Evolutionary conservation across 2,797 vertebrate genomes (phyloP), one percentile per base, ranked within the genome.

Genomic region (Poeciliopsis gracilis): DNA sequence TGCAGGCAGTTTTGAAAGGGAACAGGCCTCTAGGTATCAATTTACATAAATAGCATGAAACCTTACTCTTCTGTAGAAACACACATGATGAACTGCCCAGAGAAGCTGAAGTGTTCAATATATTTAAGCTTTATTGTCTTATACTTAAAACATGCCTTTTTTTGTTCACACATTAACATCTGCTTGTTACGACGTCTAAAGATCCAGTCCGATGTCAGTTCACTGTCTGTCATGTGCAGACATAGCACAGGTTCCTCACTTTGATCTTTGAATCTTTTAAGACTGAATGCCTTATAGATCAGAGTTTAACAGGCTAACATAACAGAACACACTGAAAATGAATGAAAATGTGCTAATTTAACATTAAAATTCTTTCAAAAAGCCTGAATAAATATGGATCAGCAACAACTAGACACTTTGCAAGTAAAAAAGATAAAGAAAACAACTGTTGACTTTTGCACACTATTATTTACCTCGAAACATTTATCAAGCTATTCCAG

Each of bases 191-290:
- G 3, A 70, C 25, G 7, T 28, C 67, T 70, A 28, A 70, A 70
- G 41, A 46, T 70, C 25, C 41, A 70, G n/a, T 70, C 45, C n/a
- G 46, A 45, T 45, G 67, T 45, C 67, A 46, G 41, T 69, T 69
- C 3, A 2, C 28, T n/a, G 43, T 69, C 66, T 15, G 23, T 70
- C 41, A 46, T 70, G 25, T 46, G 67, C 9, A 28, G 41, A 70
- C 67, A 70, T 25, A 11, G 36, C 20, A 41, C 36, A 20, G 8
- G 36, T 45, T n/a, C 45, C 13, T 28, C 13, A 15, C 38, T n/a
- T 70, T 70, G 23, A 28, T 70, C 25, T 28, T 46, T 28, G 25
- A 28, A 45, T 69, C 25, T 46, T 23, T 28, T 66, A 66, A 36
- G 61, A 38, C 10, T 15, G 38, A 6, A 25, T 10, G 66, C 61